Evolutionary conservation across 1,140 invertebrate genomes (phyloP), one percentile per base, ranked within the genome.

Genomic region (Protaetia brevitarsis): DNA sequence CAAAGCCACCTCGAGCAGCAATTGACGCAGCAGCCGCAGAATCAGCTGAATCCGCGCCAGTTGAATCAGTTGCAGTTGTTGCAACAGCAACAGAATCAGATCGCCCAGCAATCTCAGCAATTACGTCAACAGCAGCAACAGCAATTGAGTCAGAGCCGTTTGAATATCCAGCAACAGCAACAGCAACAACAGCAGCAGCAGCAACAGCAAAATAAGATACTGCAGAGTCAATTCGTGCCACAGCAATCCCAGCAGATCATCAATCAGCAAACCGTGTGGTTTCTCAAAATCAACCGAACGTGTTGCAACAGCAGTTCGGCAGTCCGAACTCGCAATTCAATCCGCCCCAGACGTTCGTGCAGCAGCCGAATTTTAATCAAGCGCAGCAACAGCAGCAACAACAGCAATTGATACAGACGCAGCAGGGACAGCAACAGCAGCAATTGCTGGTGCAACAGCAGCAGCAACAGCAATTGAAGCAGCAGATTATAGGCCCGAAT

Each of bases 401-500:
- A 28, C 64, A 69, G 61, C 56, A 61, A 8, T 45, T 45, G 13
- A 45, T 45, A 45, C 41, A 45, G 29, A 59, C 41, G 31, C 68
- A 59, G 37, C 68, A 51, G 57, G 21, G 56, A 11, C 64, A 65
- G 34, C 59, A 41, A 21, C 58, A 72, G 13, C 7, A 34, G 41
- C 23, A 2, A 56, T 62, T 56, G 41, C 34, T 29, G 27, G 63
- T 11, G 31, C 70, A 74, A 28, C 72, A 73, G 59, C 67, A 57
- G 51, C 65, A 63, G 7, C 73, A 76, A 64, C 75, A 75, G 13
- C 41, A 45, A 21, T 16, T 45, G 41, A 45, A 45, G 26, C 72
- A 73, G 45, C 70, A 66, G 36, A 65, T 63, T 26, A 19, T 66
- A 31, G 31, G 21, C 5, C 69, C 68, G 63, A 71, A 68, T 41